Evolutionary conservation across 1,140 invertebrate species (phyloP).

Genomic region (Plectrocnemia conspersa): DNA sequence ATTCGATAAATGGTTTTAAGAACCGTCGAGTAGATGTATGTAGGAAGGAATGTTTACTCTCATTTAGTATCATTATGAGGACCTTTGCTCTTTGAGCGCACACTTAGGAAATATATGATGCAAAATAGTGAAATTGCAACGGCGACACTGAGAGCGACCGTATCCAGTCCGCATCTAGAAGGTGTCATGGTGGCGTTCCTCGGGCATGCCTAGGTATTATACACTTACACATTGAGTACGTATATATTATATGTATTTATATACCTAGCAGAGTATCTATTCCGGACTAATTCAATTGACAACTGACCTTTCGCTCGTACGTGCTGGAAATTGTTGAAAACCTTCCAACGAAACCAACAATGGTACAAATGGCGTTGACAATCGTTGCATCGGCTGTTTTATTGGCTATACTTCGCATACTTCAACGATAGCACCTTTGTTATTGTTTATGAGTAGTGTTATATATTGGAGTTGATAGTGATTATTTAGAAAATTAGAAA

Average conservation of each 20-base stretch:
- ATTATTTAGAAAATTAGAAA: too few relatives aligned
- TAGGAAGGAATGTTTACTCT: neutral
- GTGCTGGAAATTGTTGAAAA: slow-evolving; percentile 3
- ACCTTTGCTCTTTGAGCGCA: neutral
- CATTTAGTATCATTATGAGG: neutral
- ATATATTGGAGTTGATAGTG: too few relatives aligned
- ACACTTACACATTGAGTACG: too few relatives aligned
- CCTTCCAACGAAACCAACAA: too few relatives aligned
- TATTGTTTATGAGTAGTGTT: too few relatives aligned
- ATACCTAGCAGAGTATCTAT: neutral
- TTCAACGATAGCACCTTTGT: too few relatives aligned
- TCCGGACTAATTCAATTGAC: slow-evolving; percentile 33
- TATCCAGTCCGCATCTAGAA: slow-evolving; percentile 28
- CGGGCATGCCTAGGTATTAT: slow-evolving; percentile 1
- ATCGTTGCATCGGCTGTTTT: too few relatives aligned
- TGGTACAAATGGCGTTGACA: too few relatives aligned
- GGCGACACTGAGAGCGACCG: slow-evolving; percentile 20
- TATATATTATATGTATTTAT: too few relatives aligned
- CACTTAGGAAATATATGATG: too few relatives aligned
- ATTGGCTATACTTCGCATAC: too few relatives aligned
- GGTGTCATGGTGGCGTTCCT: slow-evolving; percentile 14
- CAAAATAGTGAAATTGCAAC: slow-evolving; percentile 26
- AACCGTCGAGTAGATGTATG: neutral
- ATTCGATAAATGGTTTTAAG: neutral
- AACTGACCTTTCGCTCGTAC: slow-evolving; percentile 28